Evolutionary conservation across 2,113 vertebrate genomes (phyloP), one percentile per base, ranked within the genome.

Genomic region (Barnardius zonarius): DNA sequence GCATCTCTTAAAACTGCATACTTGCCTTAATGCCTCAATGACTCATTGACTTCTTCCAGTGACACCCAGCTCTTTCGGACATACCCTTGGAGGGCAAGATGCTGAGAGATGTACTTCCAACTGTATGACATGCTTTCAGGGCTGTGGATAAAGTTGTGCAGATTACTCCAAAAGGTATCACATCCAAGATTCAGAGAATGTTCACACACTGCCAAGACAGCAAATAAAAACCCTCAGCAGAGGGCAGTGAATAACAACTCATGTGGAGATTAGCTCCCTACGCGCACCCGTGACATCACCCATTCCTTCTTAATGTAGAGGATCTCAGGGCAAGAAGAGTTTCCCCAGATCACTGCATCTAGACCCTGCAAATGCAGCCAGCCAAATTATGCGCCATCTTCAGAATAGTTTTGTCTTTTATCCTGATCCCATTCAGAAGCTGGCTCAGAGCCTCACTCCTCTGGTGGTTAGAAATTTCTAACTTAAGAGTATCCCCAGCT

Each of bases 261-360:
- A 14, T 8, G 7, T 12, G 13, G 4, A 78, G 37, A 43, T 81
- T 28, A 57, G 7, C 51, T 79, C 35, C 28, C 6, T 57, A 4
- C 0, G 0, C 35, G 8, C 10, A 46, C 24, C 15, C 8, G 8
- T 11, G 22, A 10, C 0, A 4, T 41, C 9, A 3, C 1, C 7
- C 19, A 8, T 75, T 63, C 23, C 64, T 88, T 18, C 10, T 66
- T 25, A 62, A 25, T 0, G 0, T 1, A n/a, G 8, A 51, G 16
- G 2, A 39, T 8, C 11, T 48, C 15, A 35, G 19, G 18, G 7
- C 1, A 5, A 86, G 24, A 52, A 91, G 6, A 4, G 7, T 74
- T 86, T 51, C 35, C 35, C 18, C 41, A 43, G 17, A 13, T 28
- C 24, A 16, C 2, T 72, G 6, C 10, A 6, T 30, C 37, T 54